A percentile compares a stretch with the other conserved stretches of the same genome.
Conservation (phyloP, 1,140 invertebrate genomes). For the Ostrea edulis region DNA sequence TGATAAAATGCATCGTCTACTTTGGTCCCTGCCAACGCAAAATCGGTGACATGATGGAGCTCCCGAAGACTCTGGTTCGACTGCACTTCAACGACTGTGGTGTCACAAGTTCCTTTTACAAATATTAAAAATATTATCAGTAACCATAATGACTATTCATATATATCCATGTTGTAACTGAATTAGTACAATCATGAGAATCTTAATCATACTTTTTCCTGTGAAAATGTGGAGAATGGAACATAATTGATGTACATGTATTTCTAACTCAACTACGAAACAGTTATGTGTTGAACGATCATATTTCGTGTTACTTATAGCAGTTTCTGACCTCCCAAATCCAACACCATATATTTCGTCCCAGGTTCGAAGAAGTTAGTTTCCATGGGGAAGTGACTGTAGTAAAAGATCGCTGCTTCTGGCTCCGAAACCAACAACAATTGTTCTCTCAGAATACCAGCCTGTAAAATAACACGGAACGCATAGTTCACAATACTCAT, state of each 20-base stretch:
- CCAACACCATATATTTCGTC: constrained; percentile 22
- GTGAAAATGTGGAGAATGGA: no score
- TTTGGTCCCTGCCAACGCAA: constrained; percentile 62
- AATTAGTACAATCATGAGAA: no score
- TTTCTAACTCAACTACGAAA: no score
- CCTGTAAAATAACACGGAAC: background rate
- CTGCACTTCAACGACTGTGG: constrained; percentile 59
- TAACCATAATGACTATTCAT: background rate
- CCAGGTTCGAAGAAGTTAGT: background rate
- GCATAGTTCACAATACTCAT: no score
- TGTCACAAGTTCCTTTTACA: constrained; percentile 61
- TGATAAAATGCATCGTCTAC: constrained; percentile 59
- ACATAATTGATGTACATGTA: no score
- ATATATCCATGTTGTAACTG: background rate
- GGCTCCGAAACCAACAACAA: constrained; percentile 27
- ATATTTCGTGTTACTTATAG: no score
- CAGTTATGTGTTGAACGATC: no score
- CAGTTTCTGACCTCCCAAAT: constrained; percentile 22
- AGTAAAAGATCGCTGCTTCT: constrained; percentile 35
- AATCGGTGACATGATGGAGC: constrained; percentile 56
- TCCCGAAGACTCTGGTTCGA: constrained; percentile 50
- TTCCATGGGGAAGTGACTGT: background rate
- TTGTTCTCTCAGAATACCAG: constrained; percentile 2
- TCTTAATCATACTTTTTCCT: no score
- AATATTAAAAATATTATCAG: background rate